Base-by-base conservation (phyloP, 1,140 invertebrate genomes). In the Ladona fulva region DNA sequence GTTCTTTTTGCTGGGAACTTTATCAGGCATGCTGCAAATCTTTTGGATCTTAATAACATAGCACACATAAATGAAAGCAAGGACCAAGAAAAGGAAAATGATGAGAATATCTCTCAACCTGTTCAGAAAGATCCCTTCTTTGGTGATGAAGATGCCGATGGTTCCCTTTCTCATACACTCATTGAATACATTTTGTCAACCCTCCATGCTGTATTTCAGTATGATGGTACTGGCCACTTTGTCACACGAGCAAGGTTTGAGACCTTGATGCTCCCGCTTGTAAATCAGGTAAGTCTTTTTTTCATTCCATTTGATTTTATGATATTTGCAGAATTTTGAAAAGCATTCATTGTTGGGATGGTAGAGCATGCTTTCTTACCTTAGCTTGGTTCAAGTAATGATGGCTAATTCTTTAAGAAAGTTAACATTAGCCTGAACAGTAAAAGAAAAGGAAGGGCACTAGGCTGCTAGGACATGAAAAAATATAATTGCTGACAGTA, bases 1-100 rank as follows among this genome's bases (percentile, higher is more conserved):
- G 91, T 95, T 0, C 84, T 96, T 25, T 97, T 98, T 84, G 95
- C 95, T 75, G 92, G 91, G 7, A 91, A 94, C 81, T 92, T 97
- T 80, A 85, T 97, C 0, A 91, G 92, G 81, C 92, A 96, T 83
- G 91, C 93, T 0, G 91, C 93, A 0, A 85, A 89, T 5, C 82
- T 94, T 0, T 83, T 98, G 24, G 85, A 85, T 42, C 81, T 79
- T 52, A 87, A 86, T 77, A 87, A 88, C 80, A 78, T 82, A 16
- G 76, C 79, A 0, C 80, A 81, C 66, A 66, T 77, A 11, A 52
- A 59, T 12, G 79, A 81, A 25, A 42, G 74, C 24, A 66, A 29
- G 73, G 37, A 78, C 24, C 25, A 76, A 24, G 77, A 79, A 79
- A 59, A 16, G 52, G 52, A 66, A 19, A 12, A 66, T 16, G 52